Percentiles rank a stretch among this genome's conserved stretches.
phyloP scores from a whole-genome alignment of 1,140 invertebrate genomes.

The Fopius arisanus region DNA sequence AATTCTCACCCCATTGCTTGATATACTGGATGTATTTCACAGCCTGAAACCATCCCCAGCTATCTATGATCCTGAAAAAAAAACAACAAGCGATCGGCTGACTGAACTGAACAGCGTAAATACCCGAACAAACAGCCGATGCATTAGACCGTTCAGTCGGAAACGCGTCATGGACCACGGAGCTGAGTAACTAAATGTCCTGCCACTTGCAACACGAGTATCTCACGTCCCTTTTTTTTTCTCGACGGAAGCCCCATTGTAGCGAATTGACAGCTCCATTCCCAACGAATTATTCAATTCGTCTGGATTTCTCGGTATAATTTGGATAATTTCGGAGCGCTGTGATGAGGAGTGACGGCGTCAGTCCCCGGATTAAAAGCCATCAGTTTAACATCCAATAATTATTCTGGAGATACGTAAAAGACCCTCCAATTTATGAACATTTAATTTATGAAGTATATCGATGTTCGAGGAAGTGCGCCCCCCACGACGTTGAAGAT shows the following conservation, averaged over 20 bases:
- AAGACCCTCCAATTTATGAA: neutral
- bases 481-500: neutral
- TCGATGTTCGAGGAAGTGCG: neutral
- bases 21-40: neutral
- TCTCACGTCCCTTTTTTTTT: conserved; percentile 18
- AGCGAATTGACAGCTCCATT: no score
- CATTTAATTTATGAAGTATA: neutral
- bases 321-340: no score
- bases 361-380: no score
- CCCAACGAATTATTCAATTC: no score
- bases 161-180: conserved; percentile 50
- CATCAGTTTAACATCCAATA: no score
- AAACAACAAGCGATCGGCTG: conserved; percentile 16
- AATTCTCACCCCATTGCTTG: neutral
- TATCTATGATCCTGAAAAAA: neutral
- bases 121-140: conserved; percentile 46
- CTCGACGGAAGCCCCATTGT: neutral
- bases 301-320: no score
- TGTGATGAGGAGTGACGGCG: no score
- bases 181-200: conserved; percentile 26
- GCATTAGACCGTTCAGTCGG: conserved; percentile 49
- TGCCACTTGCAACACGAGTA: conserved; percentile 27
- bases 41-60: neutral
- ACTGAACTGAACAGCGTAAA: conserved; percentile 44
- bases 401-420: no score